Base-by-base conservation (phyloP, 2,797 vertebrate genomes). In the Leuciscus waleckii region DNA sequence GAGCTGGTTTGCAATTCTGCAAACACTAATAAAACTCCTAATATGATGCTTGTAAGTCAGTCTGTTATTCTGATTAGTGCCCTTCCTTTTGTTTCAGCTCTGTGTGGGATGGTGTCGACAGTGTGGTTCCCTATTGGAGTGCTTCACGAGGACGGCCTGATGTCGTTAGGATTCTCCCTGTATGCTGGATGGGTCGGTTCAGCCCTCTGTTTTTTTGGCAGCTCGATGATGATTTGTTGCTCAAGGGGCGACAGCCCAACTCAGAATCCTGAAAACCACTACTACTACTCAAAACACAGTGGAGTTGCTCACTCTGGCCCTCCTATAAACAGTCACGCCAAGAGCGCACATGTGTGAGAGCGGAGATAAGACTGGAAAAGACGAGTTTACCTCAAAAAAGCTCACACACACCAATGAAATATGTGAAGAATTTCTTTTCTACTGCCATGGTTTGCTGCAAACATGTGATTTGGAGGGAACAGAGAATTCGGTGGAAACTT, bases 121-220 rank as follows among this genome's bases (percentile, higher is more conserved):
- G 92, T 98, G 85, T 99, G 98, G 98, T 99, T 99, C 89, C 98
- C 98, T 0, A 93, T 99, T 4, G 97, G 97, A 0, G 94, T 95
- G 2, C 94, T 98, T 90, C 93, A 92, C 0, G 93, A 94, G 61
- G 96, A 97, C 74, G 94, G 95, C 78, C 96, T 99, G 79, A 96
- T 98, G 96, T 97, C 97, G 5, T 99, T 99, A 0, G 98, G 98
- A 81, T 97, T 97, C 92, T 99, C 98, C 0, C 93, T 99, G 54
- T 99, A 98, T 73, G 94, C 96, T 0, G 98, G 98, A 92, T 99
- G 98, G 98, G 95, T 98, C 0, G 97, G 97, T 26, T 93, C 96
- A 0, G 95, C 92, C 5, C 94, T 99, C 89, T 98, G 97, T 88
- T 94, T 98, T 21, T 93, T 99, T 11, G 97, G 97, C 0, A 97